phyloP scores from a whole-genome alignment of 30 jellyfish, hydroid and myxozoan genomes.

The Nemopilema nomurai region DNA sequence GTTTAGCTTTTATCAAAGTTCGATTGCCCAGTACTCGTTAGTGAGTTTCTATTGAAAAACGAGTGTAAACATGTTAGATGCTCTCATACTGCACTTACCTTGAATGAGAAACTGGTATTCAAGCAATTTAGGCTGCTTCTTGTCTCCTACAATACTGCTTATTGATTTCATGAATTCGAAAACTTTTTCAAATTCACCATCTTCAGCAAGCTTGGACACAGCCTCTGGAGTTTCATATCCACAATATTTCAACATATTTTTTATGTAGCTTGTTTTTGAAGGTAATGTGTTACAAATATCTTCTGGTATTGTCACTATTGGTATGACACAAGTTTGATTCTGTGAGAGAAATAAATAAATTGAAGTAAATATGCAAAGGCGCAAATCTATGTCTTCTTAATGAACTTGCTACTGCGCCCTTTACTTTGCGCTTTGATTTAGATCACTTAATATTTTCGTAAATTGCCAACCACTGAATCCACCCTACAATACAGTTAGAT shows the following conservation, averaged over 20 bases:
- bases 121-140: constrained; percentile 17
- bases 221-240: constrained; percentile 5
- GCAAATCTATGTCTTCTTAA: background rate
- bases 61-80: background rate
- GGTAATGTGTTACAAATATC: constrained; percentile 9
- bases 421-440: background rate
- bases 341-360: background rate
- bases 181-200: constrained; percentile 7
- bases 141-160: constrained; percentile 9
- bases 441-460: background rate
- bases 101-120: constrained; percentile 12
- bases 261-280: constrained; percentile 6
- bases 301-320: constrained; percentile 12
- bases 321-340: background rate
- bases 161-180: background rate
- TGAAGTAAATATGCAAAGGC: background rate
- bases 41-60: background rate
- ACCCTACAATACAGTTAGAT: too few relatives aligned
- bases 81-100: constrained; percentile 2
- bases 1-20: background rate
- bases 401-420: background rate
- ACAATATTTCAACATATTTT: constrained; percentile 5
- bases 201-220: constrained; percentile 9
- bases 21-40: background rate
- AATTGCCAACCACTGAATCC: background rate